phyloP scores from a whole-genome alignment of 2,113 vertebrate genomes.

The Pristiophorus japonicus region DNA sequence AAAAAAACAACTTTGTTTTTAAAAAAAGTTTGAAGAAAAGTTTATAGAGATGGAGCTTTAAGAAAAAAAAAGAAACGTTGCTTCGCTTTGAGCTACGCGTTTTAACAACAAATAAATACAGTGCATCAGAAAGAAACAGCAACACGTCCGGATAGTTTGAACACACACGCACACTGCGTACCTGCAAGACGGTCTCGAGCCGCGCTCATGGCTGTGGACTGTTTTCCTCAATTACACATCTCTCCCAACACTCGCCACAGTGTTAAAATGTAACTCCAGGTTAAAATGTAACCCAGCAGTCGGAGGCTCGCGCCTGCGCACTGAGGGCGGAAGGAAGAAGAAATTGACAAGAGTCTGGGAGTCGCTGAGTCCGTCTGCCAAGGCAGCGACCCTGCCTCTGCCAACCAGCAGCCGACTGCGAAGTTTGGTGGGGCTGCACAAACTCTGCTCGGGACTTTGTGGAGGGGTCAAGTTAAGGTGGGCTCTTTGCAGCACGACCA shows the following conservation, averaged over 20 bases:
- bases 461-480: no score
- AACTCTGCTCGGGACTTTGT: no score
- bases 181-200: not conserved
- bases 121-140: not conserved
- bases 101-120: no score
- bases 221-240: not conserved
- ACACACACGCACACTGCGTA: not conserved
- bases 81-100: not conserved
- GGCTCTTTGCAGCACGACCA: no score
- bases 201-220: not conserved
- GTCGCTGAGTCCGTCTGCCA: no score
- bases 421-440: not conserved
- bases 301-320: not conserved
- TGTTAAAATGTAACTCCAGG: not conserved
- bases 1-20: not conserved
- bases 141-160: not conserved
- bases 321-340: constrained; percentile 5
- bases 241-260: not conserved
- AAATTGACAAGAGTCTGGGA: not conserved
- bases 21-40: not conserved
- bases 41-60: not conserved
- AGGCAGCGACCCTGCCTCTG: not conserved
- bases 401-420: not conserved
- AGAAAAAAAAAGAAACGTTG: not conserved
- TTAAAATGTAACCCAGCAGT: not conserved